Percentiles rank a stretch among this genome's conserved stretches.
Conservation (phyloP, 2,797 vertebrate species). For the Melanotaenia pygmaea region DNA sequence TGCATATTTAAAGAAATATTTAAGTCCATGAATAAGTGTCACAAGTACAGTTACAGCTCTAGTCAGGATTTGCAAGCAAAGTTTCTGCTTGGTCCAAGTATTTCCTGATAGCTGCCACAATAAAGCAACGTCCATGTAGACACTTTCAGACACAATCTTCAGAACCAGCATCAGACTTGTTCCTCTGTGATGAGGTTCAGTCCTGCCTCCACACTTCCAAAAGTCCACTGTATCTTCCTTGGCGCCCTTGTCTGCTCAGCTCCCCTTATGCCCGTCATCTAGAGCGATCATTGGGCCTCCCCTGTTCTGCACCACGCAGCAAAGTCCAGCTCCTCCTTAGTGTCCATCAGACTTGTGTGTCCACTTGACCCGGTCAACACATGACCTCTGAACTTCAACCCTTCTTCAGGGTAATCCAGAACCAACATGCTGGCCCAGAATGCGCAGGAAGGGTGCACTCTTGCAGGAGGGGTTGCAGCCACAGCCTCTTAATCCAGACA, state of each 20-base stretch:
- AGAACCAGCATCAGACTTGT: conserved; percentile 36
- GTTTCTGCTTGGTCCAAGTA: conserved; percentile 58
- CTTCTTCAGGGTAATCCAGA: conserved; percentile 68
- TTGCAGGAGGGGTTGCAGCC: conserved; percentile 45
- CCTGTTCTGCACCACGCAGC: conserved; percentile 43
- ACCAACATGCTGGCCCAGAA: conserved; percentile 69
- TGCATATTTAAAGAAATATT: conserved; percentile 60
- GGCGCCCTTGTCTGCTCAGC: conserved; percentile 44
- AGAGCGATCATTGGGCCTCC: conserved; percentile 29
- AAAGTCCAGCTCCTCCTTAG: conserved; percentile 73
- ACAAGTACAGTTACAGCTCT: conserved; percentile 52
- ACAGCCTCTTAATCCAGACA: conserved; percentile 77
- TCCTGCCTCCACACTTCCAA: conserved; percentile 68
- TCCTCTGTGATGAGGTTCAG: conserved; percentile 54
- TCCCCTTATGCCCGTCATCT: conserved; percentile 51
- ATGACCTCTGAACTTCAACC: conserved; percentile 55
- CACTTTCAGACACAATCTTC: conserved; percentile 48
- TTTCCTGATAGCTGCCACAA: conserved; percentile 52
- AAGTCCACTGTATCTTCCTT: conserved; percentile 67
- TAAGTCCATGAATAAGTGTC: conserved; percentile 55
- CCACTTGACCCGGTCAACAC: conserved; percentile 74
- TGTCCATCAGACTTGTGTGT: conserved; percentile 71
- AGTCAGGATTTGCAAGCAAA: conserved; percentile 60
- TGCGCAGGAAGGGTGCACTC: conserved; percentile 57
- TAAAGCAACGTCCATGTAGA: conserved; percentile 60